phyloP scores from a whole-genome alignment of 53 echinoderm and acorn worm species.

The Patiria pectinifera region DNA sequence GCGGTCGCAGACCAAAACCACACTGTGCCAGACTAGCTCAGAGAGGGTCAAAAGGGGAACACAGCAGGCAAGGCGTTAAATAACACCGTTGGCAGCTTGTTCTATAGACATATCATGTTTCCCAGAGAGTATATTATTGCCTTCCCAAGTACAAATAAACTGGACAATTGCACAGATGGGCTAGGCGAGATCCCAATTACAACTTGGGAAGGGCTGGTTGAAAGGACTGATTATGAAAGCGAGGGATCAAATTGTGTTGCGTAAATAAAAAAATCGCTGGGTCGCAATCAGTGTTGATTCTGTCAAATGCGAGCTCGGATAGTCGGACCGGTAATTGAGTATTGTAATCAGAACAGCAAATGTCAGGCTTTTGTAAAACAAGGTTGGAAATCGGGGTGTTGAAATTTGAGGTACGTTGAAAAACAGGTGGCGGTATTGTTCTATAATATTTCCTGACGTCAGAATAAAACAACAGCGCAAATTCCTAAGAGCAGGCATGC shows the following conservation, averaged over 20 bases:
- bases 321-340: background rate
- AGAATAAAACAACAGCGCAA: no score
- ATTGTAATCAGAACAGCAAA: background rate
- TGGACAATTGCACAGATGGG: background rate
- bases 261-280: background rate
- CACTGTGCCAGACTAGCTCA: background rate
- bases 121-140: background rate
- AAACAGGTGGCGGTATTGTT: no score
- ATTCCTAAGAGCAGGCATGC: no score
- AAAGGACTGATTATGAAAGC: background rate
- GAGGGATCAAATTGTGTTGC: background rate
- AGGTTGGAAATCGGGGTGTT: no score
- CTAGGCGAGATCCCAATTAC: background rate
- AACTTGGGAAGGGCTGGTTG: background rate
- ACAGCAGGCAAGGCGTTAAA: background rate
- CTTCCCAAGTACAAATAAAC: background rate
- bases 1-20: background rate
- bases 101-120: background rate
- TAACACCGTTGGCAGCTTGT: background rate
- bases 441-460: no score
- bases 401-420: no score
- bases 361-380: background rate
- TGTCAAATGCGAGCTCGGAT: background rate
- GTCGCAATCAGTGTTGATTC: background rate
- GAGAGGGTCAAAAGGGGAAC: background rate